phyloP scores from a whole-genome alignment of 2,888 invertebrate species.

The Drosophila neutralis region DNA sequence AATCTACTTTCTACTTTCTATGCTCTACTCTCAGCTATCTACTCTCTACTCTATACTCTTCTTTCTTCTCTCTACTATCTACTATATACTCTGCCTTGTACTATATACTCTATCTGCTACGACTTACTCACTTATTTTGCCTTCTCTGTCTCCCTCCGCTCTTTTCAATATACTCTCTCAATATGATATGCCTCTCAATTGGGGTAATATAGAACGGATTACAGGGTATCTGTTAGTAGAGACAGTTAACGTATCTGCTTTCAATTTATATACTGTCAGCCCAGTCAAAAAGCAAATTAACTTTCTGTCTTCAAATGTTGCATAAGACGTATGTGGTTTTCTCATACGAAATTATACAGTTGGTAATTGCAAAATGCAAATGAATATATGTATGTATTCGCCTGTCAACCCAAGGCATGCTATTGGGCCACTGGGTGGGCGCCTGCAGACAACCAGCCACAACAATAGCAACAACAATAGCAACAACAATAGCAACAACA shows the following conservation, averaged over 20 bases:
- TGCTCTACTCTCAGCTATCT: neutral
- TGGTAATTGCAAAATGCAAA: conserved; percentile 74
- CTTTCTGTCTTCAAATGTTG: conserved; percentile 26
- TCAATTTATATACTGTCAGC: conserved; percentile 21
- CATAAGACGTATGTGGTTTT: conserved; percentile 34
- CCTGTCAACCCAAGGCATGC: conserved; percentile 16
- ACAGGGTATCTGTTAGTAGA: neutral
- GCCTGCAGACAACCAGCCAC: conserved; percentile 41
- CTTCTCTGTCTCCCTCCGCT: too few species aligned
- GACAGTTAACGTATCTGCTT: neutral
- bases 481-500: conserved; percentile 34
- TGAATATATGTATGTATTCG: conserved; percentile 48
- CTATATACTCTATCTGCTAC: neutral
- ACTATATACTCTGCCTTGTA: neutral
- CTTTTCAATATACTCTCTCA: neutral
- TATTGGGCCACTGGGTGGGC: conserved; percentile 43
- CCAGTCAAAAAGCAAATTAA: conserved; percentile 29
- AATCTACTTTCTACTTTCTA: neutral
- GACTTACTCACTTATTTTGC: too few species aligned
- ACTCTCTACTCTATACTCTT: neutral
- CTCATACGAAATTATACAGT: conserved; percentile 53
- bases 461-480: conserved; percentile 43
- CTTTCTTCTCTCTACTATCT: neutral
- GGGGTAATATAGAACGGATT: neutral
- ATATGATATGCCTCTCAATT: too few species aligned